phyloP scores from a whole-genome alignment of 2,888 invertebrate species.

The Crioceris asparagi region DNA sequence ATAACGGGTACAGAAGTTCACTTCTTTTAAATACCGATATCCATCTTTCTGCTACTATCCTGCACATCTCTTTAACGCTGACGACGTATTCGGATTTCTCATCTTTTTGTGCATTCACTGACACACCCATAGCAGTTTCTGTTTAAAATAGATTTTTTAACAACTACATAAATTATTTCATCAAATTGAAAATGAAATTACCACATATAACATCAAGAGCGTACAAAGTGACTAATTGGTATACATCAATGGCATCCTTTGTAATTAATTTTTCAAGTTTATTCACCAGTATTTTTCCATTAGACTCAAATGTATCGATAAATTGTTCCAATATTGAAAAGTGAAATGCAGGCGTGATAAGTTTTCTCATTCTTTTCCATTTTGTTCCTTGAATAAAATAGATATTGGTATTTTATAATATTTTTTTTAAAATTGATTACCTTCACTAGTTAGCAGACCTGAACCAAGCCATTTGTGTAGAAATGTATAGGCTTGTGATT shows the following conservation, averaged over 20 bases:
- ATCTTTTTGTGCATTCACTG: slow-evolving; percentile 2
- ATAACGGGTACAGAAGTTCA: slow-evolving; percentile 40
- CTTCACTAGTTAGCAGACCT: slow-evolving; percentile 32
- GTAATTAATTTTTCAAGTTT: slow-evolving; percentile 39
- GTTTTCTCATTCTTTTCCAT: slow-evolving; percentile 59
- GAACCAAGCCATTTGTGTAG: slow-evolving; percentile 32
- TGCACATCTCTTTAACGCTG: slow-evolving; percentile 2
- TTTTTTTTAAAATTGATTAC: slow-evolving; percentile 16
- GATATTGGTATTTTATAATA: background rate
- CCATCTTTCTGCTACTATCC: background rate
- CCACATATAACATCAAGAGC: slow-evolving; percentile 53
- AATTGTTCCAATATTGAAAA: slow-evolving; percentile 67
- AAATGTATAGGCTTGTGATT: slow-evolving; percentile 29
- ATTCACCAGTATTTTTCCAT: slow-evolving; percentile 45
- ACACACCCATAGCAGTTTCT: slow-evolving; percentile 4
- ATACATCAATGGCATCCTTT: slow-evolving; percentile 44
- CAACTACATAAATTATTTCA: background rate
- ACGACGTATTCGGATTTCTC: slow-evolving; percentile 1
- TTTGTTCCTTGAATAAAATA: slow-evolving; percentile 24
- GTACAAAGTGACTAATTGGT: slow-evolving; percentile 49
- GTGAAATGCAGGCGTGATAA: slow-evolving; percentile 70
- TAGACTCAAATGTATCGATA: slow-evolving; percentile 56
- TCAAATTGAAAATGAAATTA: slow-evolving; percentile 24
- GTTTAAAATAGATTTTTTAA: slow-evolving; percentile 16
- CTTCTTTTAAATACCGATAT: slow-evolving; percentile 30